phyloP scores from a whole-genome alignment of 2,888 invertebrate genomes.

The Drosophila flavopinicola region DNA sequence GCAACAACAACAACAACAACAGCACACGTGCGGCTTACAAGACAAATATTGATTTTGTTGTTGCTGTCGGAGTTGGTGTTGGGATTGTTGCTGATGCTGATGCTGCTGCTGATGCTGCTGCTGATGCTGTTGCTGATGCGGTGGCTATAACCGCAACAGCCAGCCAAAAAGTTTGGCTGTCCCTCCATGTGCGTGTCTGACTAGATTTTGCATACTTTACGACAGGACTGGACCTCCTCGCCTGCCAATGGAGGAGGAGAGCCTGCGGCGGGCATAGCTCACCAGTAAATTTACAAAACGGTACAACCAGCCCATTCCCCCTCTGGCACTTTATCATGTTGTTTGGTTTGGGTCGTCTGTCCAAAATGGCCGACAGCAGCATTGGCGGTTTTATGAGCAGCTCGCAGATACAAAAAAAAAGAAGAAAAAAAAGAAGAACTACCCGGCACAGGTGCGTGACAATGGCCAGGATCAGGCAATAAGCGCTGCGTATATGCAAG shows the following conservation, averaged over 20 bases:
- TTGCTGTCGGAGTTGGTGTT: constrained; percentile 40
- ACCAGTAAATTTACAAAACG: constrained; percentile 48
- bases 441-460: constrained; percentile 53
- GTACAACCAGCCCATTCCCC: background rate
- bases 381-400: constrained; percentile 45
- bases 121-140: constrained; percentile 7
- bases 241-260: too few species aligned
- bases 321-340: constrained; percentile 24
- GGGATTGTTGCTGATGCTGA: constrained; percentile 20
- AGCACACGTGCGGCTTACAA: constrained; percentile 76
- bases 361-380: constrained; percentile 37
- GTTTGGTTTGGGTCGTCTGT: constrained; percentile 12
- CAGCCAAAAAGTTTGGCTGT: constrained; percentile 52
- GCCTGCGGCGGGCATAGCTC: background rate
- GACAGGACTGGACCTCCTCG: background rate
- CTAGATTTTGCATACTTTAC: constrained; percentile 51
- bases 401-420: background rate
- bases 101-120: too few species aligned
- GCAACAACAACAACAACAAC: constrained; percentile 31
- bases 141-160: constrained; percentile 49
- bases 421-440: too few species aligned
- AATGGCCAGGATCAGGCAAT: constrained; percentile 47
- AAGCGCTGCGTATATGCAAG: constrained; percentile 14
- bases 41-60: constrained; percentile 75
- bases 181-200: constrained; percentile 39